phyloP scores from a whole-genome alignment of 1,140 invertebrate species.

The Drosophila sucinea region DNA sequence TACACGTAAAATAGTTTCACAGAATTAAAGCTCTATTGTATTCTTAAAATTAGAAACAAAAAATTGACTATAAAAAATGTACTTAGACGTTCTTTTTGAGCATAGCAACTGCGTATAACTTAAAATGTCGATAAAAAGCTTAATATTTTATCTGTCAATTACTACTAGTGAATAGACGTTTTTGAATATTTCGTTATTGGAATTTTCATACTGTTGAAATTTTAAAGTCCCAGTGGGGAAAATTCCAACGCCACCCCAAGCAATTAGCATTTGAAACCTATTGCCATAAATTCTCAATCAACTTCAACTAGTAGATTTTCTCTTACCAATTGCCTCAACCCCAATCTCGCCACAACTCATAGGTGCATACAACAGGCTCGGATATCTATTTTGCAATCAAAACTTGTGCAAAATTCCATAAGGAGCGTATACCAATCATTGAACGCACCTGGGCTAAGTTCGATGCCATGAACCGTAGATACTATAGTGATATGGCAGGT shows the following conservation, averaged over 20 bases:
- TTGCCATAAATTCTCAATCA: constrained; percentile 62
- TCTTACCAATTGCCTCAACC: not conserved
- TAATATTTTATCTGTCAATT: no score
- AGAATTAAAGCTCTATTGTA: no score
- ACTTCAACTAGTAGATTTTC: constrained; percentile 29
- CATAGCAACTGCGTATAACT: no score
- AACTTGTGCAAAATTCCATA: constrained; percentile 92
- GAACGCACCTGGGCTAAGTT: constrained; percentile 90
- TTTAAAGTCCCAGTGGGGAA: constrained; percentile 11
- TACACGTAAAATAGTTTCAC: no score
- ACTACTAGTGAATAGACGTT: not conserved
- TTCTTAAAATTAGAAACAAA: no score
- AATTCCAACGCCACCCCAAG: not conserved
- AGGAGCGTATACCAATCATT: constrained; percentile 89
- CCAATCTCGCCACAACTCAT: constrained; percentile 28
- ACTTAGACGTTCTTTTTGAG: no score
- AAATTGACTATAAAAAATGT: no score
- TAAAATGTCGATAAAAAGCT: no score
- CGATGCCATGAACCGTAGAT: constrained; percentile 87
- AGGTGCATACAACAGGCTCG: constrained; percentile 57
- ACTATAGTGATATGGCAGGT: constrained; percentile 92
- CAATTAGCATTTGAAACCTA: constrained; percentile 69
- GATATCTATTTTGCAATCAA: constrained; percentile 93
- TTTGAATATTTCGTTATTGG: not conserved
- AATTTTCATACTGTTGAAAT: constrained; percentile 6